Evolutionary conservation across 2,113 vertebrate genomes (phyloP).

Genomic region (Danio rerio): DNA sequence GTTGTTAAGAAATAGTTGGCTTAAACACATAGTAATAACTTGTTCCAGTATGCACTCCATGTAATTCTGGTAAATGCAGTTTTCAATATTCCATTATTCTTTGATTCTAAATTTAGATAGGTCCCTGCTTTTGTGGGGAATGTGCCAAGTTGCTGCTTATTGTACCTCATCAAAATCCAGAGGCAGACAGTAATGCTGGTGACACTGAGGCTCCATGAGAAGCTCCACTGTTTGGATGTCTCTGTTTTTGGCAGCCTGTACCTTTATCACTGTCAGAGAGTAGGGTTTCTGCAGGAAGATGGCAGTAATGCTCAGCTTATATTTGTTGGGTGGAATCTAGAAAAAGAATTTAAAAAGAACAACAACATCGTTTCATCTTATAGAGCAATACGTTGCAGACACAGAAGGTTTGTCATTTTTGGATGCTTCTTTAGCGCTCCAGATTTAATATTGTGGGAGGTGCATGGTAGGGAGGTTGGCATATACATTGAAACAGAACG

Average conservation of each 20-base stretch:
- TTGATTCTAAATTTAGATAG: no score
- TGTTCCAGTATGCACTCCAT: no score
- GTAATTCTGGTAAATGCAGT: no score
- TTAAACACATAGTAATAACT: no score
- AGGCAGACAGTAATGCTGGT: background rate
- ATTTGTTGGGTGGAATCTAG: slow-evolving; percentile 15
- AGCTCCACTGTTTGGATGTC: slow-evolving; percentile 45
- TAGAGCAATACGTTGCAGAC: slow-evolving; percentile 28
- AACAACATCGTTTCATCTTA: slow-evolving; percentile 30
- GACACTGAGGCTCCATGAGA: slow-evolving; percentile 17
- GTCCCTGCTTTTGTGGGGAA: slow-evolving; percentile 15
- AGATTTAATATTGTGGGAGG: slow-evolving; percentile 43
- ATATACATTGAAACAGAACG: slow-evolving; percentile 20
- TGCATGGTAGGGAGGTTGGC: slow-evolving; percentile 25
- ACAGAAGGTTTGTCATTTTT: slow-evolving; percentile 27
- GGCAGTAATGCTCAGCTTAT: slow-evolving; percentile 37
- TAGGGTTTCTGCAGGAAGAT: slow-evolving; percentile 38
- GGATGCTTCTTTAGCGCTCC: background rate
- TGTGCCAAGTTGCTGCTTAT: slow-evolving; percentile 18
- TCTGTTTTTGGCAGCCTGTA: slow-evolving; percentile 36
- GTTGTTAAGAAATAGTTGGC: no score
- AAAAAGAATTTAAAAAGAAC: background rate
- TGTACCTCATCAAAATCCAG: slow-evolving; percentile 37
- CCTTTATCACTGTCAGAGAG: slow-evolving; percentile 49
- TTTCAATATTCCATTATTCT: no score